phyloP scores from a whole-genome alignment of 2,888 invertebrate genomes.

The Acheta domesticus region DNA sequence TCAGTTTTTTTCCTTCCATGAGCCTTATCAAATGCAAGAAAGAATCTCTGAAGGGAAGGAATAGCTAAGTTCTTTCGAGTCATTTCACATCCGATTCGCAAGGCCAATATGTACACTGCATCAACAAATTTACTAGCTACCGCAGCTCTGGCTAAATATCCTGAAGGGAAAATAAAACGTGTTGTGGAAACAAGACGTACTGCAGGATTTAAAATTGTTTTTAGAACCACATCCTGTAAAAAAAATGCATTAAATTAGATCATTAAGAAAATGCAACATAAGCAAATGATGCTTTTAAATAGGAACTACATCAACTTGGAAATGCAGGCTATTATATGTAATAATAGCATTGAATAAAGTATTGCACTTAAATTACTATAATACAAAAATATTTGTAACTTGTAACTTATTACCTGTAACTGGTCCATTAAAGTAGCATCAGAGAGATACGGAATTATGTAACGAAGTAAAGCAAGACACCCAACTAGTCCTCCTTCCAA shows the following conservation, averaged over 20 bases:
- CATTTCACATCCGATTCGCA: conserved; percentile 74
- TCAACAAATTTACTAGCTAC: conserved; percentile 79
- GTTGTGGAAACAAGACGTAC: conserved; percentile 77
- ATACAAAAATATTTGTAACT: too few relatives aligned
- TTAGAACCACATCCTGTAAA: conserved; percentile 77
- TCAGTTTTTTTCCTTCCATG: conserved; percentile 47
- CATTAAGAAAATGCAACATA: too few relatives aligned
- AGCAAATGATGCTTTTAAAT: too few relatives aligned
- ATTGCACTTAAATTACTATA: too few relatives aligned
- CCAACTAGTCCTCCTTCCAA: conserved; percentile 87
- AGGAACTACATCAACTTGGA: too few relatives aligned
- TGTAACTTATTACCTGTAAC: conserved; percentile 48
- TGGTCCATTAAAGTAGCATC: conserved; percentile 85
- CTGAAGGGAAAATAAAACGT: conserved; percentile 77
- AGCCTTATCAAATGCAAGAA: conserved; percentile 76
- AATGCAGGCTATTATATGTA: too few relatives aligned
- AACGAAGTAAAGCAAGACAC: conserved; percentile 73
- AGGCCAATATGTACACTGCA: conserved; percentile 73
- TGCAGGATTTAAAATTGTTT: conserved; percentile 77
- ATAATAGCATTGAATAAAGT: too few relatives aligned
- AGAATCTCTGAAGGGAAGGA: conserved; percentile 70
- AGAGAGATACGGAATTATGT: conserved; percentile 74
- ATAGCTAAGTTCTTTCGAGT: conserved; percentile 69
- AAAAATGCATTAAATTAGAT: conserved; percentile 29
- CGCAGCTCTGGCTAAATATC: conserved; percentile 67